A percentile compares a stretch with the other conserved stretches of the same genome.
phyloP scores from a whole-genome alignment of 2,797 vertebrate genomes.

The Brachyrhaphis roseni region DNA sequence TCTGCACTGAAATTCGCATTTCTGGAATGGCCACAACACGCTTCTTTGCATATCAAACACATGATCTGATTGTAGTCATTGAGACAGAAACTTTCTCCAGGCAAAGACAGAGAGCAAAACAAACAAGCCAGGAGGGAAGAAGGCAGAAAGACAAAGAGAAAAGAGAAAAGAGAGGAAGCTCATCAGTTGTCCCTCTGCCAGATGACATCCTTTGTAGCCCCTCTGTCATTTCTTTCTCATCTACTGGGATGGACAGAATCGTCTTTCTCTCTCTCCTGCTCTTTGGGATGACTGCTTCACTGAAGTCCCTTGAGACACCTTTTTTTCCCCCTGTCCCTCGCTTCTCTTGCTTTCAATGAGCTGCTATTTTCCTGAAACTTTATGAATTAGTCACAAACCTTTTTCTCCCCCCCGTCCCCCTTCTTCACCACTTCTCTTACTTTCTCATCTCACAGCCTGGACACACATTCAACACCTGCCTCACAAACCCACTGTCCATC shows the following conservation, averaged over 20 bases:
- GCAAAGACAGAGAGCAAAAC: slow-evolving; percentile 72
- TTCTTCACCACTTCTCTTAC: slow-evolving; percentile 68
- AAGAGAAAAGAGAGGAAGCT: slow-evolving; percentile 73
- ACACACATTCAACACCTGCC: slow-evolving; percentile 77
- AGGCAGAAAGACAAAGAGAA: slow-evolving; percentile 66
- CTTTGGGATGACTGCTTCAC: slow-evolving; percentile 81
- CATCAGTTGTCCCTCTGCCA: slow-evolving; percentile 84
- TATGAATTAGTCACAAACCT: slow-evolving; percentile 88
- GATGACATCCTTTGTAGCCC: slow-evolving; percentile 85
- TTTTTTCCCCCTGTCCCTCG: slow-evolving; percentile 61
- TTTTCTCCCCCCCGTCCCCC: slow-evolving; percentile 45
- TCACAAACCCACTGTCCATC: slow-evolving; percentile 69
- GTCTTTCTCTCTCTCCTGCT: slow-evolving; percentile 51
- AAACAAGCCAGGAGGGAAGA: slow-evolving; percentile 67
- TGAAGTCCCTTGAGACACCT: slow-evolving; percentile 82
- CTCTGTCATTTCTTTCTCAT: slow-evolving; percentile 84
- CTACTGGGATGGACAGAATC: slow-evolving; percentile 82
- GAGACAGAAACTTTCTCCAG: slow-evolving; percentile 77
- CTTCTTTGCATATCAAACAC: slow-evolving; percentile 71
- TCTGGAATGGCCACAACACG: slow-evolving; percentile 41
- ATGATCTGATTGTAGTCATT: slow-evolving; percentile 67
- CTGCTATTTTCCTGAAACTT: slow-evolving; percentile 81
- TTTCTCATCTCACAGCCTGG: slow-evolving; percentile 69
- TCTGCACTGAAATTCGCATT: slow-evolving; percentile 61
- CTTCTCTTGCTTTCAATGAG: slow-evolving; percentile 61